Percentiles rank a stretch among this genome's conserved stretches.
Evolutionary conservation across 2,797 vertebrate species (phyloP).

Genomic region (Siniperca obscura): DNA sequence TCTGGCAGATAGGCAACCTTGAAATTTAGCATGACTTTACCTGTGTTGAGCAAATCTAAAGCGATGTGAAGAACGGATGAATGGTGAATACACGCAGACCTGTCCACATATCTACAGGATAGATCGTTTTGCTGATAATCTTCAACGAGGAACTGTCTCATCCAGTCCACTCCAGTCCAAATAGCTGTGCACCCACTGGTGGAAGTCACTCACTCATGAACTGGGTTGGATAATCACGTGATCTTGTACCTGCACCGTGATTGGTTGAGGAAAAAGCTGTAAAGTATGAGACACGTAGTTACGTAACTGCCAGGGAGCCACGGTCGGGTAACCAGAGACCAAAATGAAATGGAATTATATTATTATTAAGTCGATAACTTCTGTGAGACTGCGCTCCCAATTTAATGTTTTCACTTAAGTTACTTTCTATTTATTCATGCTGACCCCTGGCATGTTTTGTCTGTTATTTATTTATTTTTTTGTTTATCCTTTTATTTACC

Average conservation of each 20-base stretch:
- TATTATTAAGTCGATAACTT: too few relatives aligned
- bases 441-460: too few relatives aligned
- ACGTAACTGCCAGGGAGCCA: background rate
- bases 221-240: conserved; percentile 37
- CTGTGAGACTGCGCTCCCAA: too few relatives aligned
- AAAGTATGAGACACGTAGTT: conserved; percentile 42
- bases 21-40: conserved; percentile 50
- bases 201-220: conserved; percentile 32
- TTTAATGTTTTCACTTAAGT: too few relatives aligned
- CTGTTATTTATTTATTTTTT: too few relatives aligned
- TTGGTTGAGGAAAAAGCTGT: conserved; percentile 31
- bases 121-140: background rate
- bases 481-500: too few relatives aligned
- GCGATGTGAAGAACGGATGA: background rate
- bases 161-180: background rate
- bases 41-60: conserved; percentile 22
- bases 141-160: background rate
- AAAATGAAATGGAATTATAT: too few relatives aligned
- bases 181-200: conserved; percentile 21
- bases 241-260: background rate
- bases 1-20: background rate
- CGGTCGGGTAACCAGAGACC: background rate
- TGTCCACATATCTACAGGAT: conserved; percentile 14
- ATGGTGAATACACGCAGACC: rapidly evolving
- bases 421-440: too few relatives aligned